Conservation (phyloP, 1,140 invertebrate species). For the Lanistes nyassanus region DNA sequence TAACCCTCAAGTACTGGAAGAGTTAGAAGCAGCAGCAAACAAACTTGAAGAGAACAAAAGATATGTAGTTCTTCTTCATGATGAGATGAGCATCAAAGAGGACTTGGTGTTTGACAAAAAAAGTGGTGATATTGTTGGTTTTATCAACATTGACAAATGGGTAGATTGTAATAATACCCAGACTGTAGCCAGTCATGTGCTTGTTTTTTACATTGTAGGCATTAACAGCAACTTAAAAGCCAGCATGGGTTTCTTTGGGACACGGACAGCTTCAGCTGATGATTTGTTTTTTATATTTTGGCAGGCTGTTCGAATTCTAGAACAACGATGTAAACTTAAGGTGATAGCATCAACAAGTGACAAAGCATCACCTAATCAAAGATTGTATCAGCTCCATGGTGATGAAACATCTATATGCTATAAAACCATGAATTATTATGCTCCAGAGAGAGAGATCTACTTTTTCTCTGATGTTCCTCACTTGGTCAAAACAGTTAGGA, state of each 20-base stretch:
- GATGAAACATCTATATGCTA: background rate
- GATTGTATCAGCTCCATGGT: constrained; percentile 7
- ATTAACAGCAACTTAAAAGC: background rate
- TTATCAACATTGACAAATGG: background rate
- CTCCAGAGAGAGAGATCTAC: background rate
- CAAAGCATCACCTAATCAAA: too few species aligned
- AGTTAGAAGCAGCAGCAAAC: background rate
- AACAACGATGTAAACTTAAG: constrained; percentile 1
- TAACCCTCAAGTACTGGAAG: background rate
- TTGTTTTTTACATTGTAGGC: constrained; percentile 21
- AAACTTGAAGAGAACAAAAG: background rate
- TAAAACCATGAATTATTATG: constrained; percentile 12
- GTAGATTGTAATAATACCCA: background rate
- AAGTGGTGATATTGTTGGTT: constrained; percentile 12
- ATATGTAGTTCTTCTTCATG: constrained; percentile 10
- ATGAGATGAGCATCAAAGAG: constrained; percentile 15
- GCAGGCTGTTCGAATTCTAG: constrained; percentile 1
- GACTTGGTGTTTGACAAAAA: constrained; percentile 14
- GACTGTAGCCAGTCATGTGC: background rate
- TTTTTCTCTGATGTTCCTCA: constrained; percentile 18
- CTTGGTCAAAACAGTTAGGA: constrained; percentile 12
- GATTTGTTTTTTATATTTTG: constrained; percentile 9
- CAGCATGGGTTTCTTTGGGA: constrained; percentile 15
- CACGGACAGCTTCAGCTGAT: constrained; percentile 1
- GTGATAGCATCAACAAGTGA: constrained; percentile 14